Evolutionary conservation across 2,888 invertebrate genomes (phyloP).

Genomic region (Apamea anceps): DNA sequence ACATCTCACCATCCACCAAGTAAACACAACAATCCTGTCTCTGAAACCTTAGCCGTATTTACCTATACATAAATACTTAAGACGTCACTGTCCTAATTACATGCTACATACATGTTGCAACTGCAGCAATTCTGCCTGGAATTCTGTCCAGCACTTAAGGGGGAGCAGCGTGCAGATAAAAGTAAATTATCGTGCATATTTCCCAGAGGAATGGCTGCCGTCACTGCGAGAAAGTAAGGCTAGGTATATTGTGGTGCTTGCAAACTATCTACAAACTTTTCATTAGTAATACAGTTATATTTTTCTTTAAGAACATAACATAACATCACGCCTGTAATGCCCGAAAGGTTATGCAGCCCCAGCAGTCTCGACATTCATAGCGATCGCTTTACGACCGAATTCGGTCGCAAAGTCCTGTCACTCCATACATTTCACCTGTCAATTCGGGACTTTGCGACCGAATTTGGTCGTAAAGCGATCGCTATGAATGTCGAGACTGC

Average conservation of each 20-base stretch:
- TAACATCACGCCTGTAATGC: not conserved
- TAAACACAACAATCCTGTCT: not conserved
- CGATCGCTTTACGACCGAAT: too few species aligned
- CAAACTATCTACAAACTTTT: conserved; percentile 12
- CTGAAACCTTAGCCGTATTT: not conserved
- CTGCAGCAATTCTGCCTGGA: conserved; percentile 32
- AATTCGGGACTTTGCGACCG: too few species aligned
- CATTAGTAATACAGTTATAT: conserved; percentile 18
- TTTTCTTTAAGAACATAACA: not conserved
- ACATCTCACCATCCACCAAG: not conserved
- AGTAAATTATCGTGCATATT: conserved; percentile 59
- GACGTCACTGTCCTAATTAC: not conserved
- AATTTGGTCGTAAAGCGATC: too few species aligned
- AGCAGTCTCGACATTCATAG: too few species aligned
- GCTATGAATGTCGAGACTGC: too few species aligned
- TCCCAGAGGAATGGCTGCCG: conserved; percentile 35
- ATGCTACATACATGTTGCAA: conserved; percentile 17
- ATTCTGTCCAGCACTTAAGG: conserved; percentile 30
- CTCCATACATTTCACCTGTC: too few species aligned
- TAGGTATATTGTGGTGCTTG: conserved; percentile 18
- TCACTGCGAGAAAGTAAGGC: conserved; percentile 37
- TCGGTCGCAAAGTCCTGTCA: too few species aligned
- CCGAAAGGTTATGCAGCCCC: too few species aligned
- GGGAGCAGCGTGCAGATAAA: conserved; percentile 33
- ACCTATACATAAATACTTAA: not conserved